Percentiles rank a stretch among this genome's conserved stretches.
phyloP scores from a whole-genome alignment of 2,113 vertebrate species.

The Campylomormyrus numenius region DNA sequence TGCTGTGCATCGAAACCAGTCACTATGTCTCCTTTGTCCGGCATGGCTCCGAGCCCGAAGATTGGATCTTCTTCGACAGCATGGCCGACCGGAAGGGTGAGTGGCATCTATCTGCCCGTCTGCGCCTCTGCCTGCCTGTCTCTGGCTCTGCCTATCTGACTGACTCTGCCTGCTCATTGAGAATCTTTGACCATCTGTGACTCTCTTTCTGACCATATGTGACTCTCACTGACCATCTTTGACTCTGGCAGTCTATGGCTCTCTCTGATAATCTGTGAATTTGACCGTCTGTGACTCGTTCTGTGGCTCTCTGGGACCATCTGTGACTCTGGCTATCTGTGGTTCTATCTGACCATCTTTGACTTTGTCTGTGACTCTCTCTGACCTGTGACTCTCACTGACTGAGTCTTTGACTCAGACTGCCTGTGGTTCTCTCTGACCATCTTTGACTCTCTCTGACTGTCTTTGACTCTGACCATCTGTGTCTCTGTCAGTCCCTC shows the following conservation, averaged over 20 bases:
- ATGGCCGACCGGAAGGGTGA: slow-evolving; percentile 82
- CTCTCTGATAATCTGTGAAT: not conserved
- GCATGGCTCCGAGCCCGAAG: slow-evolving; percentile 55
- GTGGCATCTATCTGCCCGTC: slow-evolving; percentile 7
- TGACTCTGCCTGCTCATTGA: not conserved
- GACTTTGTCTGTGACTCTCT: no score
- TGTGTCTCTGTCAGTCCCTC: not conserved
- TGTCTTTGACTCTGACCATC: no score
- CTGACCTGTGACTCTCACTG: no score
- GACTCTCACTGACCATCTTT: not conserved
- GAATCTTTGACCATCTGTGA: not conserved
- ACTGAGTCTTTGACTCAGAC: no score
- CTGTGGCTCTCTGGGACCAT: no score
- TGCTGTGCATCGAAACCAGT: slow-evolving; percentile 85
- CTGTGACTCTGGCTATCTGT: no score
- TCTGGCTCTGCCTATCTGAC: not conserved
- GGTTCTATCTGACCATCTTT: no score
- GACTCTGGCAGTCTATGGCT: not conserved
- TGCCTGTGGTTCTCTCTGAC: no score
- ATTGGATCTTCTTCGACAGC: slow-evolving; percentile 91
- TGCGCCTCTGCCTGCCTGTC: not conserved
- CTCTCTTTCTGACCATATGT: not conserved
- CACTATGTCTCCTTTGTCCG: slow-evolving; percentile 85
- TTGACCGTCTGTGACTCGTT: not conserved
- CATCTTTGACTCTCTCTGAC: no score